phyloP scores from a whole-genome alignment of 2,113 vertebrate genomes.

The Phycodurus eques region DNA sequence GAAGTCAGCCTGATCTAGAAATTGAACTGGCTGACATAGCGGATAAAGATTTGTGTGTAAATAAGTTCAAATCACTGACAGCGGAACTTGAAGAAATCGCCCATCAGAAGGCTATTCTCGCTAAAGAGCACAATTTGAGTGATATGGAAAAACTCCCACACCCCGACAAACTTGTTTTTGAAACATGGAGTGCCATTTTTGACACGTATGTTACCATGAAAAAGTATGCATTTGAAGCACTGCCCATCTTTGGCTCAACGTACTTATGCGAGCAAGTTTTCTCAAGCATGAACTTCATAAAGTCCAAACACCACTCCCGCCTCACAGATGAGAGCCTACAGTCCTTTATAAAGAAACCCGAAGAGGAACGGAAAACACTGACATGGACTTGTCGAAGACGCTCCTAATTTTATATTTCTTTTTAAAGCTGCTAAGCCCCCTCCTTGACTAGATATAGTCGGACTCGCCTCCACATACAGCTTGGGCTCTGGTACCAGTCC shows the following conservation, averaged over 20 bases:
- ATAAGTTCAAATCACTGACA: neutral
- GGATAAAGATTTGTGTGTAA: no score
- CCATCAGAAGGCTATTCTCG: neutral
- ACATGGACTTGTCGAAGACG: no score
- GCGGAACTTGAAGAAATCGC: neutral
- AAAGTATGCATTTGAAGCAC: conserved; percentile 8
- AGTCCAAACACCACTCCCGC: conserved; percentile 4
- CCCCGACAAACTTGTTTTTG: neutral
- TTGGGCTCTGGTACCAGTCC: no score
- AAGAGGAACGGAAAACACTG: no score
- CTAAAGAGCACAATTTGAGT: neutral
- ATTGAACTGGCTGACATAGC: no score
- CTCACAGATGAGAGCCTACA: conserved; percentile 4
- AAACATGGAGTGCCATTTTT: neutral
- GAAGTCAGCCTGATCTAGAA: no score
- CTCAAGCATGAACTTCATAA: conserved; percentile 9
- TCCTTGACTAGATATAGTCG: no score
- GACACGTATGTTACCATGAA: neutral
- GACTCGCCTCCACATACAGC: no score
- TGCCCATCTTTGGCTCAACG: conserved; percentile 4
- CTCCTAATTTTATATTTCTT: no score
- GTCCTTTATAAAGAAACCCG: neutral
- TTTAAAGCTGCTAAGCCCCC: no score
- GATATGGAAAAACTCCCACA: no score
- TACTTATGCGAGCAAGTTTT: conserved; percentile 6